Evolutionary conservation across 2,888 invertebrate species (phyloP), one percentile per base, ranked within the genome.

Genomic region (Abscondita cerata): DNA sequence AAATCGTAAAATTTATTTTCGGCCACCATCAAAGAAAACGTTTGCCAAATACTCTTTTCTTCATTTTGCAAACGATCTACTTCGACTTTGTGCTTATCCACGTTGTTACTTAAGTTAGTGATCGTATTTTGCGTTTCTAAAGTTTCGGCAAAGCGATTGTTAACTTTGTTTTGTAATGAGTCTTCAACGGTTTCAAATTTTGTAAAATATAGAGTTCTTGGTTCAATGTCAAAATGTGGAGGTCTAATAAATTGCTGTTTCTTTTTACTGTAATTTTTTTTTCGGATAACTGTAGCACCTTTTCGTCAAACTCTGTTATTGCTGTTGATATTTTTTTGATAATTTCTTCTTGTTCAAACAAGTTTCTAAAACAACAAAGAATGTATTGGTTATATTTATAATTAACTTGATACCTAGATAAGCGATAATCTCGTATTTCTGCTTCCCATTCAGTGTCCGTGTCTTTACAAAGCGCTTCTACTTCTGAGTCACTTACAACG

Each of bases 1-100:
- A 93, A 95, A 70, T 90, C 89, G 4, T 85, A 86, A 76, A 91
- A 95, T 75, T 91, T 92, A 73, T 90, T 90, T 54, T 91, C 89
- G 0, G 87, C 83, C 5, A 85, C 81, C 20, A 78, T 81, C 12
- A 70, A 66, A 55, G 85, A 82, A 73, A 90, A 92, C 52, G 84
- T 83, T 0, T 80, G 72, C 50, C 86, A 84, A 9, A 86, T 75
- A 1, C 79, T 78, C 44, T 76, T 78, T 12, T 85, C 83, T 60
- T 83, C 81, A 2, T 83, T 81, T 19, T 81, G 78, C 36, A 83
- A 70, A 33, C 80, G 80, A 38, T 75, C 76, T 40, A 85, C 81
- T 51, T 80, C 78, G 50, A 73, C 75, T 57, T 81, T 78, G 55
- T 83, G 83, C 46, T 78, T 70, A 6, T 86, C 85, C 50, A 87